These are phyloP conservation scores for Papilio machaon DNA, from an alignment of 1,140 invertebrate species.

Conservation along the genomic window DNA sequence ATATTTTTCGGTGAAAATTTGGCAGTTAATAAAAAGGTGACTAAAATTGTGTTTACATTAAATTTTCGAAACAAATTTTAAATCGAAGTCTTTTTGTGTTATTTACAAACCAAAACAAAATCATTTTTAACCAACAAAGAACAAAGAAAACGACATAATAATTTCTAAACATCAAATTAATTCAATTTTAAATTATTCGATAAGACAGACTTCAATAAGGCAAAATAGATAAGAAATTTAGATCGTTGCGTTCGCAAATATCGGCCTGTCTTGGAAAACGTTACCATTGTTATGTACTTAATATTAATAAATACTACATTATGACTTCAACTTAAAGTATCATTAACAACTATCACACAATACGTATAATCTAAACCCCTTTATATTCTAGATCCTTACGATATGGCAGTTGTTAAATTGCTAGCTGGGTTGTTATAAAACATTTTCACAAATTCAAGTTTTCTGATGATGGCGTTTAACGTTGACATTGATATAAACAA, in stretches of 20 bases:
- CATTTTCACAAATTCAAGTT: slow-evolving; percentile 59
- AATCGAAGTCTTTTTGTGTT: background rate
- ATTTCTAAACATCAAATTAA: slow-evolving; percentile 2
- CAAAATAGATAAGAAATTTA: slow-evolving; percentile 16
- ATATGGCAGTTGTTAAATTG: slow-evolving; percentile 81
- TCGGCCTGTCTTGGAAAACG: slow-evolving; percentile 36
- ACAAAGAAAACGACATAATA: background rate
- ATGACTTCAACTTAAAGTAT: slow-evolving; percentile 79
- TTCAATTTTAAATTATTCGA: slow-evolving; percentile 20
- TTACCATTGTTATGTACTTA: slow-evolving; percentile 67
- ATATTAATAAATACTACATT: slow-evolving; percentile 77
- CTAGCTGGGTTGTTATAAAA: slow-evolving; percentile 76
- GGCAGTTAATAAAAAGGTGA: background rate
- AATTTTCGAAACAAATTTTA: background rate
- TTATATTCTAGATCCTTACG: slow-evolving; percentile 75
- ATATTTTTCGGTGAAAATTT: background rate
- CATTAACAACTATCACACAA: slow-evolving; percentile 56
- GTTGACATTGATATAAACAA: slow-evolving; percentile 61
- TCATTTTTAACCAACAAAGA: background rate
- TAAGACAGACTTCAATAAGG: background rate
- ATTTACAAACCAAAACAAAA: background rate
- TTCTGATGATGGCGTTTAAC: slow-evolving; percentile 64
- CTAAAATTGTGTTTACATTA: background rate
- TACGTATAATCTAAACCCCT: slow-evolving; percentile 62
- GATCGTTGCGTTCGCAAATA: slow-evolving; percentile 24